Evolutionary conservation across 2,888 invertebrate genomes (phyloP).

Genomic region (Chrysolina haemoptera): DNA sequence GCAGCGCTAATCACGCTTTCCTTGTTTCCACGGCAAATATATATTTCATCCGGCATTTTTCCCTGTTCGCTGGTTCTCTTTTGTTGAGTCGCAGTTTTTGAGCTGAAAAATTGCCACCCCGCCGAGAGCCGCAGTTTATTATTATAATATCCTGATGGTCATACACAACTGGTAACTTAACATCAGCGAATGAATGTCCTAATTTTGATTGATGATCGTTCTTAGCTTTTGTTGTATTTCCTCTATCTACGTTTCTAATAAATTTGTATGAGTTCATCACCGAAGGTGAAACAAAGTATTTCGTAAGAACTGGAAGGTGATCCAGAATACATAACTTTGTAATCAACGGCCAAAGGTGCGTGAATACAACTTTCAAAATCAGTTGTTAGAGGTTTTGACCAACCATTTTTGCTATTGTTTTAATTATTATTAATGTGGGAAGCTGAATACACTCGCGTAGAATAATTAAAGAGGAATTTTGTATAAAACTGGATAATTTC

Average conservation of each 20-base stretch:
- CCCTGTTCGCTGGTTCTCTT: conserved; percentile 21
- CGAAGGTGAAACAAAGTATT: too few species aligned
- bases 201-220: conserved; percentile 10
- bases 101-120: conserved; percentile 16
- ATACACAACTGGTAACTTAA: conserved; percentile 12
- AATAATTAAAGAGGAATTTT: too few species aligned
- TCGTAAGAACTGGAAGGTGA: too few species aligned
- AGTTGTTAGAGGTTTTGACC: too few species aligned
- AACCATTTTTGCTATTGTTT: too few species aligned
- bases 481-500: too few species aligned
- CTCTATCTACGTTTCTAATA: background rate
- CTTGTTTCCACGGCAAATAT: conserved; percentile 8
- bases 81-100: conserved; percentile 13
- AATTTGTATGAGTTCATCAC: background rate
- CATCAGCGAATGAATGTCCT: conserved; percentile 21
- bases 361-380: too few species aligned
- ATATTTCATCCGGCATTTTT: conserved; percentile 12
- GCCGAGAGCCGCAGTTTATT: conserved; percentile 17
- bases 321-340: too few species aligned
- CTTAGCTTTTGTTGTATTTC: background rate
- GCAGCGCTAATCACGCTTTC: conserved; percentile 15
- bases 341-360: too few species aligned
- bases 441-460: too few species aligned
- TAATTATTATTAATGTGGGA: too few species aligned
- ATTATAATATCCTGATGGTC: conserved; percentile 21